Conservation (phyloP, 2,888 invertebrate genomes). For the Standfussiana lucernea region DNA sequence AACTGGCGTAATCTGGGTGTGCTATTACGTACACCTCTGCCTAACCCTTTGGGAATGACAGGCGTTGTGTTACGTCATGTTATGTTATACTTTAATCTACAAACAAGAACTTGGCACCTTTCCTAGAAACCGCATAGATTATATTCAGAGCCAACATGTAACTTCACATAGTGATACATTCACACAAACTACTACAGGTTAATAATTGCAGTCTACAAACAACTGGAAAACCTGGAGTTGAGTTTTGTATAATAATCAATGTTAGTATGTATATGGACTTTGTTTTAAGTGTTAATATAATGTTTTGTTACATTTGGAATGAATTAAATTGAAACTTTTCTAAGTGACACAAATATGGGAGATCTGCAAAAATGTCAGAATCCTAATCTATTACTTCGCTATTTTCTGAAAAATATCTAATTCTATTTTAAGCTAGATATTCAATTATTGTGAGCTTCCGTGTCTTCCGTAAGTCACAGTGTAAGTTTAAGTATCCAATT, state of each 20-base stretch:
- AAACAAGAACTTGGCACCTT: conserved; percentile 41
- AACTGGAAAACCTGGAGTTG: conserved; percentile 17
- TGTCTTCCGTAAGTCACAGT: no score
- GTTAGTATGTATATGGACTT: not conserved
- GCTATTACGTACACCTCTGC: no score
- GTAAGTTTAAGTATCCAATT: no score
- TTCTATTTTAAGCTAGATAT: no score
- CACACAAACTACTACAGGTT: conserved; percentile 9
- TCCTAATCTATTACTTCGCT: no score
- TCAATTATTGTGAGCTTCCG: no score
- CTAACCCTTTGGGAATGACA: no score
- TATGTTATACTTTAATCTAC: conserved; percentile 23
- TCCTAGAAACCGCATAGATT: conserved; percentile 27
- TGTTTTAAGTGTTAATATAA: not conserved
- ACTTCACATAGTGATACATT: not conserved
- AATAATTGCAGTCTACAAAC: conserved; percentile 41
- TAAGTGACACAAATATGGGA: no score
- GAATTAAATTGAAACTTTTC: not conserved
- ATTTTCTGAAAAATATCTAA: no score
- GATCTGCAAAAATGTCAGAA: no score
- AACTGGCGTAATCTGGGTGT: no score
- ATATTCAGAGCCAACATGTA: conserved; percentile 21
- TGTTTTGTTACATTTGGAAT: not conserved
- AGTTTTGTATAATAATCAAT: conserved; percentile 37
- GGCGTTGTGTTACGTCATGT: no score